Conservation (phyloP, 2,797 vertebrate species). For the Anguilla megastoma region DNA sequence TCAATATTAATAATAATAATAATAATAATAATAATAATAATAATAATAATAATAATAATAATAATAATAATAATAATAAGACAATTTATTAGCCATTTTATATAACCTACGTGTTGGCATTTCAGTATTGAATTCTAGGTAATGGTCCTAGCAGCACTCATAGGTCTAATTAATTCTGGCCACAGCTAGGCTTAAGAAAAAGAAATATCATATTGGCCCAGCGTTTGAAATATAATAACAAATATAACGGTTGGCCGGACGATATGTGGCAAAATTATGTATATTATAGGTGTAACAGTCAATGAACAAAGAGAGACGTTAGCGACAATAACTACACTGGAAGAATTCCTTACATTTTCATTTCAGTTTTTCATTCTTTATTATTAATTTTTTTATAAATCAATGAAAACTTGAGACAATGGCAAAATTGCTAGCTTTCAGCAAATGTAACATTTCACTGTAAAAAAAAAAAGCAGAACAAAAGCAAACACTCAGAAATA, state of each 20-base stretch:
- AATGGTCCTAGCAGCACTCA: not conserved
- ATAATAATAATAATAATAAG: no score
- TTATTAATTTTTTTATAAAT: slow-evolving; percentile 62
- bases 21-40: no score
- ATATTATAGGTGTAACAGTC: not conserved
- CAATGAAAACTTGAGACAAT: slow-evolving; percentile 80
- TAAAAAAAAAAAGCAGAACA: slow-evolving; percentile 70
- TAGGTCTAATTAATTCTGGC: not conserved
- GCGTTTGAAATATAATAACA: not conserved
- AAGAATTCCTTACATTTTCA: slow-evolving; percentile 33
- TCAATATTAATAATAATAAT: not conserved
- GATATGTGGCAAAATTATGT: not conserved
- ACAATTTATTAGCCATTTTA: not conserved
- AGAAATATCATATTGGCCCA: not conserved
- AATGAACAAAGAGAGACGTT: not conserved
- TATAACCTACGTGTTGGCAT: not conserved
- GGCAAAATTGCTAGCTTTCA: slow-evolving; percentile 80
- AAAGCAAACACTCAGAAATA: slow-evolving; percentile 84
- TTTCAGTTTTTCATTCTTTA: slow-evolving; percentile 57
- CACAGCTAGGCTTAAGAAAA: not conserved
- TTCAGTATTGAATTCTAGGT: not conserved
- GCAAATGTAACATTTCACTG: slow-evolving; percentile 72
- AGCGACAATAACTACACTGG: slow-evolving; percentile 17
- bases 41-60: no score
- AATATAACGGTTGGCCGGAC: not conserved